Base-by-base conservation (phyloP, 1,140 invertebrate species). In the Anthonomus grandis region DNA sequence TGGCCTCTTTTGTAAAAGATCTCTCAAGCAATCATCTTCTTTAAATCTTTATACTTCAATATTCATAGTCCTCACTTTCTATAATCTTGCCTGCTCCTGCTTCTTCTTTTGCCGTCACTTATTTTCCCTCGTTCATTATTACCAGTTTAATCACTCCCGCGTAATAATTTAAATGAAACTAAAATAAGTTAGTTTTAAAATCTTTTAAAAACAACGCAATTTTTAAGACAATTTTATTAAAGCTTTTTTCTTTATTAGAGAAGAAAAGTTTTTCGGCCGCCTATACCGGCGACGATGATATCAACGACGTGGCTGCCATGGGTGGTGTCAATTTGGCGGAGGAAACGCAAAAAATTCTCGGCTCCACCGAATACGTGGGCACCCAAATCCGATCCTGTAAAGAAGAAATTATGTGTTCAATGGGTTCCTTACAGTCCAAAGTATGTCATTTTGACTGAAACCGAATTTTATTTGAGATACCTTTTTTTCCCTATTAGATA, bases 241-340 rank as follows among this genome's bases (percentile, higher is more conserved):
- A n/a, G n/a, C n/a, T n/a, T n/a, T n/a, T n/a, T 8, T 44, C 23
- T 18, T 22, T 52, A 39, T 23, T 27, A 72, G 83, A 85, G 54
- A 85, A 85, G 69, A 84, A 82, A 64, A 74, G 75, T 25, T 82
- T 81, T 68, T 81, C 69, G 39, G 63, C 69, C 27, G 74, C 76
- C 8, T 79, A 76, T 18, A 76, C 73, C 80, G 87, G 72, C 49
- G 92, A 95, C 73, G 93, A 96, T 76, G 93, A 95, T 73, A 97
- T 98, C 62, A 98, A 98, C 70, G 95, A 98, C 81, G 95, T 98
- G 0, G 95, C 95, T 18, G 95, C 95, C 4, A 98, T 98, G 95
- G 95, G 95, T 64, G 95, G 95, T 21, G 95, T 98, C n/a, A 98
- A 98, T 78, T 79, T 98, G 63, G 89, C 91, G 1, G 95, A 98